These are phyloP conservation scores for Lucinisca nassula DNA, from an alignment of 2,888 invertebrate species.

Conservation along the genomic window DNA sequence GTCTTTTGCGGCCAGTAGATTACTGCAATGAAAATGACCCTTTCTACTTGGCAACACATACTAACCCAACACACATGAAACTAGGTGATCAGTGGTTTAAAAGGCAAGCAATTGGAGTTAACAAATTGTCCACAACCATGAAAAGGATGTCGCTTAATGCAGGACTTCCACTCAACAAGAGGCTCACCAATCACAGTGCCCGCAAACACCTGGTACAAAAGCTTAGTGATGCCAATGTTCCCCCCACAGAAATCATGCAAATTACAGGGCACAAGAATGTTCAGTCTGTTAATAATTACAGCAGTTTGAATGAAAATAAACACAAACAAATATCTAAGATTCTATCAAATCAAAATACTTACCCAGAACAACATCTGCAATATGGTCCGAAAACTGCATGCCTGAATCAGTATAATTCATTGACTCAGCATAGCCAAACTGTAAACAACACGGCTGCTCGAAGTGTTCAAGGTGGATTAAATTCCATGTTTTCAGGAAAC, in stretches of 20 bases:
- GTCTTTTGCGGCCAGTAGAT: no score
- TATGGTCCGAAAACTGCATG: background rate
- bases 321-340: conserved; percentile 47
- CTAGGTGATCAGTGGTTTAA: conserved; percentile 38
- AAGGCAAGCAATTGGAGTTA: conserved; percentile 31
- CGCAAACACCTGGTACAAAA: conserved; percentile 51
- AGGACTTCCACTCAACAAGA: conserved; percentile 2
- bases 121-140: conserved; percentile 37
- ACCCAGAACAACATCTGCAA: background rate
- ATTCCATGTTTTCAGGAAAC: conserved; percentile 1
- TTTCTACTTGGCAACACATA: no score
- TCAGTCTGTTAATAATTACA: conserved; percentile 51
- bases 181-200: conserved; percentile 45
- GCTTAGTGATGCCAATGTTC: conserved; percentile 41
- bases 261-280: conserved; percentile 57
- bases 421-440: background rate
- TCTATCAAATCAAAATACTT: conserved; percentile 12
- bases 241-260: conserved; percentile 57
- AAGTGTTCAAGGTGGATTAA: background rate
- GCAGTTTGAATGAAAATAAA: conserved; percentile 46
- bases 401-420: background rate
- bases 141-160: conserved; percentile 21
- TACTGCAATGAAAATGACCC: no score
- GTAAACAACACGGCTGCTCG: background rate
- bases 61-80: no score